phyloP scores from a whole-genome alignment of 2,888 invertebrate genomes.

The Heliconius erato region DNA sequence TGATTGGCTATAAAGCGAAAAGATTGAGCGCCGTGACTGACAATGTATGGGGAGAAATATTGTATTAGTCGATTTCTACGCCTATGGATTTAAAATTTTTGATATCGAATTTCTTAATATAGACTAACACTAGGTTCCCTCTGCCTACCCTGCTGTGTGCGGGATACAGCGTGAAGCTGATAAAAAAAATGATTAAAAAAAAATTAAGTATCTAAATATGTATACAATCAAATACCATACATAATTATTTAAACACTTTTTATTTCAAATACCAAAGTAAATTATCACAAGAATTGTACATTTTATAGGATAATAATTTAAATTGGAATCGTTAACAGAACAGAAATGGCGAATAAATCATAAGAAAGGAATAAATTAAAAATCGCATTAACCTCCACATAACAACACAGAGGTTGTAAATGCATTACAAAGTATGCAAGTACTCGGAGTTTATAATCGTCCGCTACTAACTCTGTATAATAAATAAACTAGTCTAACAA shows the following conservation, averaged over 20 bases:
- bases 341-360: constrained; percentile 77
- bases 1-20: constrained; percentile 76
- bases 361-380: constrained; percentile 76
- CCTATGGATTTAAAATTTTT: neutral
- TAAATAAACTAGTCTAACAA: constrained; percentile 7
- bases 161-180: no score
- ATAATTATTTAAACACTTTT: neutral
- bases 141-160: no score
- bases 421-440: constrained; percentile 41
- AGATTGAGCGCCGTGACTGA: constrained; percentile 64
- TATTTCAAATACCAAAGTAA: constrained; percentile 62
- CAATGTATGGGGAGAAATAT: constrained; percentile 63
- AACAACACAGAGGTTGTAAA: constrained; percentile 69
- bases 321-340: constrained; percentile 68
- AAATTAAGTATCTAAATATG: neutral
- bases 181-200: no score
- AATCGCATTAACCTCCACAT: constrained; percentile 67
- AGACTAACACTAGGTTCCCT: no score
- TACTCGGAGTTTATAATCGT: constrained; percentile 29
- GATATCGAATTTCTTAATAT: neutral
- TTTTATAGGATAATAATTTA: constrained; percentile 73
- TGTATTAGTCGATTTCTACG: neutral
- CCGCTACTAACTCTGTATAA: constrained; percentile 21
- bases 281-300: constrained; percentile 74
- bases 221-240: neutral